Evolutionary conservation across 2,113 vertebrate genomes (phyloP).

Genomic region (Leptocoma aspasia): DNA sequence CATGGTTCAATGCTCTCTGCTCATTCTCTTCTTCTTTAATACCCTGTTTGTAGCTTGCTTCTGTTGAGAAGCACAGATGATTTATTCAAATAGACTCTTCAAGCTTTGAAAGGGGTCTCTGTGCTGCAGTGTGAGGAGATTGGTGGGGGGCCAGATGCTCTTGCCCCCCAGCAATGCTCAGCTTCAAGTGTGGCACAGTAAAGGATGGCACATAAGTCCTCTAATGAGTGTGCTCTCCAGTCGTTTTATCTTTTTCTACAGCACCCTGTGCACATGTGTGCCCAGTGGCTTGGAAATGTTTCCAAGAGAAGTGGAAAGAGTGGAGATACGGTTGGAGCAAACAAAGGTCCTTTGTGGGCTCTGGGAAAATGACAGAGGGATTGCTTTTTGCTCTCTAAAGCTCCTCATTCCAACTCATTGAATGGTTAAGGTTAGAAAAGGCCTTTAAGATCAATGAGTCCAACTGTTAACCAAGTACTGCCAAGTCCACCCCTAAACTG

Average conservation of each 20-base stretch:
- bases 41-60: conserved; percentile 7
- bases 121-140: background rate
- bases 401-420: background rate
- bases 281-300: conserved; percentile 32
- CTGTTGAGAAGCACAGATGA: conserved; percentile 12
- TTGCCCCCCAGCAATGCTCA: background rate
- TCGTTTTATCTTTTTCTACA: background rate
- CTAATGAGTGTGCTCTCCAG: background rate
- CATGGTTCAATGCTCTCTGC: conserved; percentile 6
- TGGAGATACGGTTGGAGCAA: background rate
- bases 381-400: conserved; percentile 1
- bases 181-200: background rate
- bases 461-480: background rate
- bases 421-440: background rate
- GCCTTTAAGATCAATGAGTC: background rate
- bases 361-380: background rate
- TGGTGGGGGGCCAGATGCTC: background rate
- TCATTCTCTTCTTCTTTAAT: conserved; percentile 33
- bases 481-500: background rate
- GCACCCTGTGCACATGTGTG: background rate
- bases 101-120: conserved; percentile 25
- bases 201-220: background rate
- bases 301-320: conserved; percentile 4
- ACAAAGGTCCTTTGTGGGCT: conserved; percentile 35
- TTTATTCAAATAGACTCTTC: conserved; percentile 30